phyloP scores from a whole-genome alignment of 2,797 vertebrate genomes.

The Helicolenus hilgendorfi region DNA sequence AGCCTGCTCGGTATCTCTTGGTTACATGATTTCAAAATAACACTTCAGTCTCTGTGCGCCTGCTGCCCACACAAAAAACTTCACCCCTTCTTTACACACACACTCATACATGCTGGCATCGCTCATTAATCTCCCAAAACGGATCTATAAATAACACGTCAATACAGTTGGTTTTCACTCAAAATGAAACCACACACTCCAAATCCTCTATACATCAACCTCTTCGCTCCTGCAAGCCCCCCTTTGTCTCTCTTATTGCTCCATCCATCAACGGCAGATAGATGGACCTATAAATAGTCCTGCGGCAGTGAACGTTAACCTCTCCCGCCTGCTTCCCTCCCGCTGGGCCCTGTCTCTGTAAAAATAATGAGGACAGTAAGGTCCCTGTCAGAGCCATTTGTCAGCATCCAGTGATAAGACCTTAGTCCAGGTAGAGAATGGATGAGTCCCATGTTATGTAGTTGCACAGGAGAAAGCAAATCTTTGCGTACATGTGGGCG shows the following conservation, averaged over 20 bases:
- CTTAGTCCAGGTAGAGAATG: conserved; percentile 15
- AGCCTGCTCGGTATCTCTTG: conserved; percentile 25
- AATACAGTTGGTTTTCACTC: conserved; percentile 8
- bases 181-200: conserved; percentile 12
- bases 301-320: conserved; percentile 75
- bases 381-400: conserved; percentile 67
- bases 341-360: conserved; percentile 60
- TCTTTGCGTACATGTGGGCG: background rate
- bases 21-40: conserved; percentile 37
- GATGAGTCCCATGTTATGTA: conserved; percentile 13
- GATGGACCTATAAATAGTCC: conserved; percentile 86
- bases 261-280: conserved; percentile 68
- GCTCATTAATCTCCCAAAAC: conserved; percentile 20
- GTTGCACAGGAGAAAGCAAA: background rate
- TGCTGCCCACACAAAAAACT: conserved; percentile 61
- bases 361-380: conserved; percentile 82
- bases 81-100: conserved; percentile 13
- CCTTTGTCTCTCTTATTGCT: conserved; percentile 46
- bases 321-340: conserved; percentile 68
- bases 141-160: conserved; percentile 34
- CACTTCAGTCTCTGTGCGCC: background rate
- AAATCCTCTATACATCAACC: conserved; percentile 2
- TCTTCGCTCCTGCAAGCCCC: conserved; percentile 39
- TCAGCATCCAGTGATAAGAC: conserved; percentile 49
- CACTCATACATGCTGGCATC: background rate